A percentile compares a stretch with the other conserved stretches of the same genome.
These are phyloP conservation scores for Daktulosphaira vitifoliae DNA, from an alignment of 1,140 invertebrate genomes.

Conservation along the genomic window DNA sequence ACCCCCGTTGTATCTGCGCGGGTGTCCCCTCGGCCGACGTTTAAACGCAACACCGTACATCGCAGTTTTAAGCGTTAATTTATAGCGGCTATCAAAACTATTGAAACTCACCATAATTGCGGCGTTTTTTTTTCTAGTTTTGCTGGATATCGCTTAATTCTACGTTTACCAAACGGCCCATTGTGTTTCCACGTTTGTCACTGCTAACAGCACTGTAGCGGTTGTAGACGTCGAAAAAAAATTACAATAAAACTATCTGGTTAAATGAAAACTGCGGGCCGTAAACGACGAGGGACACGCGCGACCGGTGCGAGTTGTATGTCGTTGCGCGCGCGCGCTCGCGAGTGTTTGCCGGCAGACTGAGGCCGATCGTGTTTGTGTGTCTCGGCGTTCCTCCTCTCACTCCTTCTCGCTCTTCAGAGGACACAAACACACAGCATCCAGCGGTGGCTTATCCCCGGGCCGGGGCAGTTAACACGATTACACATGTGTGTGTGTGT, in stretches of 20 bases:
- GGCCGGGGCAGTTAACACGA: slow-evolving; percentile 7
- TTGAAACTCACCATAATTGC: too few relatives aligned
- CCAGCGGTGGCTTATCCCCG: slow-evolving; percentile 8
- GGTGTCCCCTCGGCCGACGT: background rate
- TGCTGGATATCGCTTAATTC: too few relatives aligned
- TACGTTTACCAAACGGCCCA: too few relatives aligned
- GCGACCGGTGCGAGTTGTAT: background rate
- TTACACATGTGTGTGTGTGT: background rate
- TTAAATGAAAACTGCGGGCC: background rate
- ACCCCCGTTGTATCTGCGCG: background rate
- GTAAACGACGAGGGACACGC: background rate
- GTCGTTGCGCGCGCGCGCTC: slow-evolving; percentile 11
- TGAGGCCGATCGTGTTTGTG: background rate
- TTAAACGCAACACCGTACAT: background rate
- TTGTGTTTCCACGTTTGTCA: too few relatives aligned
- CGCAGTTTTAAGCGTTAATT: too few relatives aligned
- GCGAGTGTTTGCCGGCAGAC: slow-evolving; percentile 21
- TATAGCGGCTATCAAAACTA: background rate
- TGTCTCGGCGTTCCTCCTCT: too few relatives aligned
- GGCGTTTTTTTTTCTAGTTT: background rate
- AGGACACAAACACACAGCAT: slow-evolving; percentile 1
- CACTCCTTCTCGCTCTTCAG: too few relatives aligned
- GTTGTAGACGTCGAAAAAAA: too few relatives aligned
- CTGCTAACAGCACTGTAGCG: too few relatives aligned
- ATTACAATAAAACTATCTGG: too few relatives aligned